Base-by-base conservation (phyloP, 2,888 invertebrate genomes). In the Osmoderma eremita region DNA sequence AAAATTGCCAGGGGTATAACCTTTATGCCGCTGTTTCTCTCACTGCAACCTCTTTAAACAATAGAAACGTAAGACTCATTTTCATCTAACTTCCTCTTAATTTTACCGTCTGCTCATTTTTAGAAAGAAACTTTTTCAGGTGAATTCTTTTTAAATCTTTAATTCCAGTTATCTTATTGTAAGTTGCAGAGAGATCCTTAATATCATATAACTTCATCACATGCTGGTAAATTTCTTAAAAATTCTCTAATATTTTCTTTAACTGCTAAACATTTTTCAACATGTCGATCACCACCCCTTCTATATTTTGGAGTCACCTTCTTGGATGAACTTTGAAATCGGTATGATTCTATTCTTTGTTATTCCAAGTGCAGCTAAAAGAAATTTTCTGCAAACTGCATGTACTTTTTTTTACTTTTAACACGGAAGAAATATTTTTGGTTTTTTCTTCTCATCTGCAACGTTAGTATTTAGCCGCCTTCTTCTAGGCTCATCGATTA, bases 321-420 rank as follows among this genome's bases (percentile, higher is more conserved):
- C 64, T 12, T 51, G 13, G 17, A 65, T 22, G 6, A 22, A 30
- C 13, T 65, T 65, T 20, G 54, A 54, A 41, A 54, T 54, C 10
- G 65, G 20, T 5, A 30, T 41, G n/a, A 45, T 20, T 45, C 54
- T 45, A 15, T 53, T 42, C 30, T 62, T 62, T 51, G 62, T 62
- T 51, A 63, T 62, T 30, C 45, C 39, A n/a, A 65, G 36, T n/a
- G 30, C 65, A 39, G 45, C 10, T 54, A 54, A 42, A 65, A 49
- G 20, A 54, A 65, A 65, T 13, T 24, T 41, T 50, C 54, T 42
- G 24, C 39, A 65, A 65, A 65, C 54, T 65, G 65, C 45, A 41
- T n/a, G 54, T 24, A 24, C n/a, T 20, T 13, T 42, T 54, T 65
- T 13, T 65, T 54, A 45, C 18, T n/a, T 17, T 15, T 53, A 65